Conservation (phyloP, 2,797 vertebrate species). For the Liparis tanakae region DNA sequence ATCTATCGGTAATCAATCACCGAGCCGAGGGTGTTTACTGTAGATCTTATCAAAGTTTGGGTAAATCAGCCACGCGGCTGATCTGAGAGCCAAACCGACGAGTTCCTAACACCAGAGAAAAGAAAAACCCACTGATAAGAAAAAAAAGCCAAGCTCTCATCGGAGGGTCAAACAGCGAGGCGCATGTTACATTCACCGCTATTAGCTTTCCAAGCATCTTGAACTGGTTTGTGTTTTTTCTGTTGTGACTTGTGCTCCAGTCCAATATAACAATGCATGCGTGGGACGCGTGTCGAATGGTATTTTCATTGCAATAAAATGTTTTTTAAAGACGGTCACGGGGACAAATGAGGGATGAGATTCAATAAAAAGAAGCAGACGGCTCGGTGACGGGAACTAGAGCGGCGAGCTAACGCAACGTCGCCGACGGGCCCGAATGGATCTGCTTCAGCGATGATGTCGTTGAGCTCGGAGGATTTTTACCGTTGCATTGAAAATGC, state of each 20-base stretch:
- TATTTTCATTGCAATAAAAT: not conserved
- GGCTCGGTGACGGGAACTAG: constrained; percentile 30
- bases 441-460: constrained; percentile 34
- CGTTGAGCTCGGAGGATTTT: constrained; percentile 12
- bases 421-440: constrained; percentile 42
- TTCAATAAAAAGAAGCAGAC: constrained; percentile 56
- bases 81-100: constrained; percentile 59
- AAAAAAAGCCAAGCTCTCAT: constrained; percentile 2
- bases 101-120: not conserved
- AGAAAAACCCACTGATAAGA: constrained; percentile 17
- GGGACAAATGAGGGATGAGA: constrained; percentile 62
- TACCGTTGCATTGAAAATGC: too few species aligned
- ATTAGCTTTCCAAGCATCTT: not conserved
- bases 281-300: not conserved
- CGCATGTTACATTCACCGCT: not conserved
- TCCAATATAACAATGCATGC: not conserved
- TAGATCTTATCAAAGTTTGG: constrained; percentile 52
- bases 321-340: not conserved
- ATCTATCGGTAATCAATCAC: constrained; percentile 30
- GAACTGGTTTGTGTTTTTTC: not conserved
- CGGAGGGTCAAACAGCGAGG: not conserved
- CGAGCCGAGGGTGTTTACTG: constrained; percentile 36
- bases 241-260: not conserved
- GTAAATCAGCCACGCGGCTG: constrained; percentile 41
- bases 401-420: constrained; percentile 55